Evolutionary conservation across 1,140 invertebrate genomes (phyloP).

Genomic region (Drosophila ananassae): DNA sequence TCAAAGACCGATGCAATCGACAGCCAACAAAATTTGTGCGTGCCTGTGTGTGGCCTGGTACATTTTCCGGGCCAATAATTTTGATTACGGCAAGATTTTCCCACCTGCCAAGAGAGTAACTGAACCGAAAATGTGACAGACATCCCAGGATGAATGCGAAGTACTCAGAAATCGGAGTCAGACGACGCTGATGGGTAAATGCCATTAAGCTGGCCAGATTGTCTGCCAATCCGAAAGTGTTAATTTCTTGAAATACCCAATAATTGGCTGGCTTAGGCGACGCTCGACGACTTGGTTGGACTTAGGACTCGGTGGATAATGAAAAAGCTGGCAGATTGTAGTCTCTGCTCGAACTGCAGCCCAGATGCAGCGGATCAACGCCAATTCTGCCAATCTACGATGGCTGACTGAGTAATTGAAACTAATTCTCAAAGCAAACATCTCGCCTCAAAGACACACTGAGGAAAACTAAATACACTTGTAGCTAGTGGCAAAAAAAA

Average conservation of each 20-base stretch:
- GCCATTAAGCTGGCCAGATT: slow-evolving; percentile 36
- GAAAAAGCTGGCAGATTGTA: slow-evolving; percentile 10
- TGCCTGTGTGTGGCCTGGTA: slow-evolving; percentile 32
- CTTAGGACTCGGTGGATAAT: not conserved
- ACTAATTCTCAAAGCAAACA: slow-evolving; percentile 75
- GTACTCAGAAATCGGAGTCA: slow-evolving; percentile 2
- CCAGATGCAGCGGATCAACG: slow-evolving; percentile 32
- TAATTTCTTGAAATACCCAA: slow-evolving; percentile 11
- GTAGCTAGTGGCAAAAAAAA: too few species aligned
- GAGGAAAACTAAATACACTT: not conserved
- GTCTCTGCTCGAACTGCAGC: slow-evolving; percentile 18
- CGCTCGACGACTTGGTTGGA: not conserved
- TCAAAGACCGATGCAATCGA: slow-evolving; percentile 63
- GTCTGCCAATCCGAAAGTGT: slow-evolving; percentile 32
- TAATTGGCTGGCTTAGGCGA: slow-evolving; percentile 20
- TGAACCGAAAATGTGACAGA: slow-evolving; percentile 57
- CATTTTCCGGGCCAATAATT: slow-evolving; percentile 75
- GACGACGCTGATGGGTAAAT: slow-evolving; percentile 18
- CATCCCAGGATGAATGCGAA: slow-evolving; percentile 35
- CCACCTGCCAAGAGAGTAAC: slow-evolving; percentile 41
- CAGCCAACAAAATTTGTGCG: slow-evolving; percentile 66
- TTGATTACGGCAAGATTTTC: slow-evolving; percentile 46
- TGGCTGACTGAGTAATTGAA: slow-evolving; percentile 61
- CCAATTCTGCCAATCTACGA: slow-evolving; percentile 55
- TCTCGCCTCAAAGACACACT: slow-evolving; percentile 26